These are phyloP conservation scores for Actenoides lindsayi DNA, from an alignment of 2,113 vertebrate genomes.

Conservation along the genomic window DNA sequence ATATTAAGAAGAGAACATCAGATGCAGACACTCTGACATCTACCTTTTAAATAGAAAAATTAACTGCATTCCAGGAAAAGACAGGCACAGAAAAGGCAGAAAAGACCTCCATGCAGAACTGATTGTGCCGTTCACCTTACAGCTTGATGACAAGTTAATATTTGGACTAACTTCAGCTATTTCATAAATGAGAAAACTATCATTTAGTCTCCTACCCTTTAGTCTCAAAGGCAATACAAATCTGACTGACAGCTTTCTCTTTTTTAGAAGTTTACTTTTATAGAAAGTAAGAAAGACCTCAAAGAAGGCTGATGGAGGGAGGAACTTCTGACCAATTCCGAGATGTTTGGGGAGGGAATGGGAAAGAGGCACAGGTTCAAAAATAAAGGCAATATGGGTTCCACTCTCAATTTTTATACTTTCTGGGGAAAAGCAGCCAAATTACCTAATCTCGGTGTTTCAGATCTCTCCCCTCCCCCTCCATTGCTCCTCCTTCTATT, in stretches of 20 bases:
- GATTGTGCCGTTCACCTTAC: background rate
- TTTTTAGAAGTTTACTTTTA: background rate
- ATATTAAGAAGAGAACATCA: too few species aligned
- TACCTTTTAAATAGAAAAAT: background rate
- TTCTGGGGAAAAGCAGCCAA: background rate
- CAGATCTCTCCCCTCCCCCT: background rate
- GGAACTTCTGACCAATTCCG: background rate
- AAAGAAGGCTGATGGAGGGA: background rate
- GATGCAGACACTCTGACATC: background rate
- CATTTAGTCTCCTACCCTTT: background rate
- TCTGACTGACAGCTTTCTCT: background rate
- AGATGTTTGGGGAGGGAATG: background rate
- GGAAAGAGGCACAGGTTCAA: background rate
- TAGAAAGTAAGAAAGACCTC: background rate
- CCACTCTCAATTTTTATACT: background rate
- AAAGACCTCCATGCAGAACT: background rate
- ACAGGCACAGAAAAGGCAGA: background rate
- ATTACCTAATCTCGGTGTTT: conserved; percentile 5
- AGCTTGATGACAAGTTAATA: background rate
- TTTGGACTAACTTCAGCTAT: background rate
- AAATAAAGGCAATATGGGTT: background rate
- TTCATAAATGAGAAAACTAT: background rate
- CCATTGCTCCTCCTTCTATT: background rate
- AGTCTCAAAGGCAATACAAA: background rate
- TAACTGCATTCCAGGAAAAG: background rate